Evolutionary conservation across 2,797 vertebrate species (phyloP).

Genomic region (Hemitrygon akajei): DNA sequence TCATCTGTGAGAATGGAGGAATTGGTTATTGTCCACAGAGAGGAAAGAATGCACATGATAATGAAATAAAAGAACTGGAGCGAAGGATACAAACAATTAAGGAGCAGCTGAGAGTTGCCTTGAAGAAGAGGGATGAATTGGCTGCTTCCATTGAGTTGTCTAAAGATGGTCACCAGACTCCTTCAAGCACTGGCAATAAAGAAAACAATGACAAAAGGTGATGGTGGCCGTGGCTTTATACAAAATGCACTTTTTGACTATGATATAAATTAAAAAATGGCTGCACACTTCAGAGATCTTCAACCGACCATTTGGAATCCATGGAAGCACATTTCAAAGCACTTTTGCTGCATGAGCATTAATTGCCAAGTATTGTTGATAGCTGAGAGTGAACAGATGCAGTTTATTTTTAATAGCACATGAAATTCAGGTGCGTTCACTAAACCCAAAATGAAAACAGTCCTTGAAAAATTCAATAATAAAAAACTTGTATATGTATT

Average conservation of each 20-base stretch:
- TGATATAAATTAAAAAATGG: background rate
- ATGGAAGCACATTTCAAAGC: constrained; percentile 28
- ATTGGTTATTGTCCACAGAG: background rate
- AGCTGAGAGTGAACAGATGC: background rate
- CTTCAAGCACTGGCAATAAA: constrained; percentile 48
- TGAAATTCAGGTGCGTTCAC: background rate
- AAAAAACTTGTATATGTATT: background rate
- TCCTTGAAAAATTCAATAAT: constrained; percentile 6
- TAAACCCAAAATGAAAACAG: background rate
- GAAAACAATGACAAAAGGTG: constrained; percentile 58
- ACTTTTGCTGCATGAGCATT: constrained; percentile 13
- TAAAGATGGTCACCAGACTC: constrained; percentile 50
- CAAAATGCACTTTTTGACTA: background rate
- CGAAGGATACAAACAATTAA: constrained; percentile 64
- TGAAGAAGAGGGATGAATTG: constrained; percentile 69
- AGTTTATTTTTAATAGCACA: background rate
- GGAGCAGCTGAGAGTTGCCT: constrained; percentile 61
- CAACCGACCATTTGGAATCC: constrained; percentile 21
- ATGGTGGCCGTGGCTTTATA: constrained; percentile 43
- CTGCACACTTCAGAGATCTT: background rate
- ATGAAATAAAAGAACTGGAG: constrained; percentile 71
- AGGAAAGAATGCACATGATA: background rate
- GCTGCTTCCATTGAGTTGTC: constrained; percentile 58
- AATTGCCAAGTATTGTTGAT: background rate
- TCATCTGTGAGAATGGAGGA: constrained; percentile 55